Percentiles rank a stretch among this genome's conserved stretches.
phyloP scores from a whole-genome alignment of 2,888 invertebrate species.

The Dorcus parallelipipedus region DNA sequence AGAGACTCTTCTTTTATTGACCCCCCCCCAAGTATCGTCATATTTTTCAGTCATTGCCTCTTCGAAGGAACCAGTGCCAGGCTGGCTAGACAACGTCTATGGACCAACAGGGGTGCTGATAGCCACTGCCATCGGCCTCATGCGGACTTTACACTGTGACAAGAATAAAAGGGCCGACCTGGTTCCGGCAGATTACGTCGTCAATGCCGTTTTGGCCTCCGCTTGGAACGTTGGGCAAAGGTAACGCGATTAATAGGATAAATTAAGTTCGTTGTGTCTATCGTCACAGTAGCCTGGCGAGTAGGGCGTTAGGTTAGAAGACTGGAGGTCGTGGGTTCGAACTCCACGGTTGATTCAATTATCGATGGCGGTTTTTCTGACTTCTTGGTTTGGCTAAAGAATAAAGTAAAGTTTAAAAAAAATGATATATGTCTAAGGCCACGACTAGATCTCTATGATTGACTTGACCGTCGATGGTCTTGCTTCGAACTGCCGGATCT shows the following conservation, averaged over 20 bases:
- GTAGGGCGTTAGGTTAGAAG: no score
- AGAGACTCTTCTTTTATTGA: not conserved
- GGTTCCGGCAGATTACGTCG: slow-evolving; percentile 62
- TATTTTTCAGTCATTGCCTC: slow-evolving; percentile 58
- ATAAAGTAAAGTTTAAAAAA: no score
- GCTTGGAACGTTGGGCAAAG: slow-evolving; percentile 49
- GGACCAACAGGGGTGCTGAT: slow-evolving; percentile 77
- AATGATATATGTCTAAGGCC: no score
- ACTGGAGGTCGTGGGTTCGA: no score
- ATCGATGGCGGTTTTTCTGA: no score
- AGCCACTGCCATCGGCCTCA: slow-evolving; percentile 73
- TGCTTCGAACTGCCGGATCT: no score
- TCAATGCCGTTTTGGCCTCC: slow-evolving; percentile 58
- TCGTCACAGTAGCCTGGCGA: no score
- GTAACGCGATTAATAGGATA: not conserved
- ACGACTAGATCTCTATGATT: no score
- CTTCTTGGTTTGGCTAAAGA: no score
- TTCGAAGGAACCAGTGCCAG: slow-evolving; percentile 69
- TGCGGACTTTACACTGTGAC: slow-evolving; percentile 73
- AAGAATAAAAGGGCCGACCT: slow-evolving; percentile 69
- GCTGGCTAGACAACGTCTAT: slow-evolving; percentile 92
- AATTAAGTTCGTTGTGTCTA: no score
- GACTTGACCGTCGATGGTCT: no score
- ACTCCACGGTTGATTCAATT: no score
- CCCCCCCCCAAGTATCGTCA: not conserved